Evolutionary conservation across 2,797 vertebrate species (phyloP).

Genomic region (Enteromius thamalakanensis): DNA sequence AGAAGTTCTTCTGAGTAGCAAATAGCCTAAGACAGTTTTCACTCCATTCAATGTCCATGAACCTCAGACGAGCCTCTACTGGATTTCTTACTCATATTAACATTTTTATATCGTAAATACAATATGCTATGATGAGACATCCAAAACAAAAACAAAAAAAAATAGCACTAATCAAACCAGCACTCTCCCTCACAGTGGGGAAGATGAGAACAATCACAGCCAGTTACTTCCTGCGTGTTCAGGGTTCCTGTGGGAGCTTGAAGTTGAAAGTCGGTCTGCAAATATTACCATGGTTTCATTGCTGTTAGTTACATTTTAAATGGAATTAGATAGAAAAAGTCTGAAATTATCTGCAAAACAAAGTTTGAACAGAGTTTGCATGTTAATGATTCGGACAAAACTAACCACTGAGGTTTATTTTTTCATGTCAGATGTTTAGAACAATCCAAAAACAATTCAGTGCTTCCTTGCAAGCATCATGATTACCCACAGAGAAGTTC

Average conservation of each 20-base stretch:
- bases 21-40: conserved; percentile 34
- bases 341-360: background rate
- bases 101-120: conserved; percentile 27
- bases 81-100: conserved; percentile 19
- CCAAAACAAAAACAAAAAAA: background rate
- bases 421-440: background rate
- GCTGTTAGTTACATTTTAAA: background rate
- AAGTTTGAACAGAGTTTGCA: background rate
- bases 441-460: background rate
- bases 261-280: background rate
- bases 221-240: background rate
- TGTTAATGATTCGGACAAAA: background rate
- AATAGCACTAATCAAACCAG: conserved; percentile 24
- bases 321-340: background rate
- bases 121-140: conserved; percentile 30
- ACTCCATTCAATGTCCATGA: conserved; percentile 3
- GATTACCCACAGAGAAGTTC: background rate
- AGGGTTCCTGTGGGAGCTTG: background rate
- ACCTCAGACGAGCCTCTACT: conserved; percentile 2
- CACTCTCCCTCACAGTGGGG: background rate
- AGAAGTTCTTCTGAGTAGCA: conserved; percentile 20
- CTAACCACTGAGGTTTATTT: background rate
- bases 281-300: background rate
- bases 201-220: conserved; percentile 1
- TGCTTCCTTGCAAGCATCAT: background rate